Evolutionary conservation across 2,113 vertebrate species (phyloP).

Genomic region (Syngnathus floridae): DNA sequence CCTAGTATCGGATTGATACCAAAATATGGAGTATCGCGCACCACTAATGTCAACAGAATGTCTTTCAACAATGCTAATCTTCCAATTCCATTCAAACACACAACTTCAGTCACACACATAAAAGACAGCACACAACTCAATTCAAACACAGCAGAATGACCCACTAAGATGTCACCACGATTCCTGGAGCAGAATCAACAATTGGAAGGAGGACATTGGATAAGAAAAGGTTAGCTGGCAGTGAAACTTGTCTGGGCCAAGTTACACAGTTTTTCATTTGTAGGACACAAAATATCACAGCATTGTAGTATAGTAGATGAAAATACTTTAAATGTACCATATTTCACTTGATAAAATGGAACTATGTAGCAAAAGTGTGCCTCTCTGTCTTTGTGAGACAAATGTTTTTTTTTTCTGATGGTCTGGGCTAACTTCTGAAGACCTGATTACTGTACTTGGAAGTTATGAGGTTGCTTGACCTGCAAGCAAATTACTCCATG

Average conservation of each 20-base stretch:
- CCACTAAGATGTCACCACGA: constrained; percentile 45
- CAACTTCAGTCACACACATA: constrained; percentile 17
- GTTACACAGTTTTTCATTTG: constrained; percentile 6
- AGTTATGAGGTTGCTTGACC: background rate
- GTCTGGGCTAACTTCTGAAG: background rate
- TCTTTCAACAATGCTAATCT: background rate
- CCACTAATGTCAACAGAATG: background rate
- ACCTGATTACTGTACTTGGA: background rate
- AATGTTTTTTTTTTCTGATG: no score
- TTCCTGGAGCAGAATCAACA: constrained; percentile 35
- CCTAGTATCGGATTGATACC: no score
- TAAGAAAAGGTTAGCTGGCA: constrained; percentile 36
- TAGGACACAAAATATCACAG: constrained; percentile 26
- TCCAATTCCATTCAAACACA: constrained; percentile 3
- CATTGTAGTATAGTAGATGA: constrained; percentile 16
- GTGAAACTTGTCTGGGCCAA: constrained; percentile 26
- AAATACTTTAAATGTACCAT: constrained; percentile 1
- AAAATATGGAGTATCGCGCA: no score
- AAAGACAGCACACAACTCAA: constrained; percentile 44
- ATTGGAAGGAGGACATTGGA: constrained; percentile 35
- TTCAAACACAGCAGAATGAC: constrained; percentile 52
- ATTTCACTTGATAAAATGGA: background rate
- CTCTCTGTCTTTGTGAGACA: background rate
- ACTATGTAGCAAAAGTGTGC: background rate
- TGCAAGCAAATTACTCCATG: background rate